Conservation (phyloP, 2,113 vertebrate genomes). For the Polypterus bichir region DNA sequence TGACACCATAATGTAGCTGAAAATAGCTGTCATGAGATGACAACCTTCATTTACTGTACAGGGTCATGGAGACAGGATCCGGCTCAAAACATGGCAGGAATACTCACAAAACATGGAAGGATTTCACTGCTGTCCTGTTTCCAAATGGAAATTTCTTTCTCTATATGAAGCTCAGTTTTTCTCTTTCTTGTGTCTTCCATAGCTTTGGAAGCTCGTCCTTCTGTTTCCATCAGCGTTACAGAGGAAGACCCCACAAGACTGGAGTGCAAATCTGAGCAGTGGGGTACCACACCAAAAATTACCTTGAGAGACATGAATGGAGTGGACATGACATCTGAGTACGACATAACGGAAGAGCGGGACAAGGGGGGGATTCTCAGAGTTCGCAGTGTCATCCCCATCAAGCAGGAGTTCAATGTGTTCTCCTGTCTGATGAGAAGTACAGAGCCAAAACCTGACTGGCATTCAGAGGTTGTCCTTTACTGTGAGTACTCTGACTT, state of each 20-base stretch:
- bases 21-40: too few relatives aligned
- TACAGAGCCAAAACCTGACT: background rate
- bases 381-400: background rate
- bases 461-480: background rate
- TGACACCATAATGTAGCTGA: too few relatives aligned
- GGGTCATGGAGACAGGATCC: too few relatives aligned
- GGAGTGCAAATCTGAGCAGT: background rate
- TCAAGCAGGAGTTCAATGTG: background rate
- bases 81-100: too few relatives aligned
- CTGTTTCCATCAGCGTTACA: too few relatives aligned
- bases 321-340: background rate
- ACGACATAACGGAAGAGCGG: background rate
- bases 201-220: too few relatives aligned
- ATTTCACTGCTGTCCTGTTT: too few relatives aligned
- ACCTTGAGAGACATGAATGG: background rate
- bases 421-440: conserved; percentile 1
- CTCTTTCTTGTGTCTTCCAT: too few relatives aligned
- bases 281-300: background rate
- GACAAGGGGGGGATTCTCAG: background rate
- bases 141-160: too few relatives aligned
- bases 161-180: too few relatives aligned
- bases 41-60: too few relatives aligned
- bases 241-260: background rate
- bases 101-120: too few relatives aligned
- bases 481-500: background rate